Conservation (phyloP, 2,888 invertebrate species). For the Drosophila mimetica region DNA sequence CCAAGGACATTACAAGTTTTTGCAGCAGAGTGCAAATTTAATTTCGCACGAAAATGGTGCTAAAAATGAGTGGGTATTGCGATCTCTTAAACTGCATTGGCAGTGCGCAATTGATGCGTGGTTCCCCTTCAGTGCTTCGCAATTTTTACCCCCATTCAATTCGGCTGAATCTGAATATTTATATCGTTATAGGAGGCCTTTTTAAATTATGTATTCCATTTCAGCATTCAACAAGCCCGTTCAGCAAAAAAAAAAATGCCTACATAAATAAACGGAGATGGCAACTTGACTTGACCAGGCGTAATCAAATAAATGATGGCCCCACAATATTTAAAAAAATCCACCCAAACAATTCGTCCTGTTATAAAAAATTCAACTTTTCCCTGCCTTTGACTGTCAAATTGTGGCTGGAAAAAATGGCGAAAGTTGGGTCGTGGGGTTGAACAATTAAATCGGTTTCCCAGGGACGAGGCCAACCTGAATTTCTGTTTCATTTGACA, state of each 20-base stretch:
- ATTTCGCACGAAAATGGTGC: constrained; percentile 20
- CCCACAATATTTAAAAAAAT: constrained; percentile 5
- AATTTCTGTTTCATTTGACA: constrained; percentile 42
- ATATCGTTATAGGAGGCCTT: constrained; percentile 17
- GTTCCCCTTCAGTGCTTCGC: constrained; percentile 12
- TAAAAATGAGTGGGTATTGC: background rate
- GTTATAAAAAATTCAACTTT: constrained; percentile 57
- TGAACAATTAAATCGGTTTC: constrained; percentile 57
- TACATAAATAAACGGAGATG: constrained; percentile 16
- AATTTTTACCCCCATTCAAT: constrained; percentile 7
- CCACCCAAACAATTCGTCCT: constrained; percentile 24
- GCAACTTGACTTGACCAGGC: constrained; percentile 41
- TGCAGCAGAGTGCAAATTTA: constrained; percentile 25
- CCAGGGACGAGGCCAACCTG: constrained; percentile 3
- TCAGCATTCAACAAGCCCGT: constrained; percentile 24
- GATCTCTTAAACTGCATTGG: constrained; percentile 29
- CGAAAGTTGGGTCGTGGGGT: background rate
- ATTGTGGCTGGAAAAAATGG: constrained; percentile 26
- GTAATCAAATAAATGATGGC: constrained; percentile 67
- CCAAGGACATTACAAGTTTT: constrained; percentile 31
- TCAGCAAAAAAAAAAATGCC: constrained; percentile 4
- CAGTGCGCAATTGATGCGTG: constrained; percentile 5
- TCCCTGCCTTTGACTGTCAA: constrained; percentile 19
- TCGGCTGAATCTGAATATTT: constrained; percentile 32
- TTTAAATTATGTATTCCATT: constrained; percentile 63